Percentiles rank a stretch among this genome's conserved stretches.
phyloP scores from a whole-genome alignment of 2,888 invertebrate genomes.

The Disparrhopalites patrizii region DNA sequence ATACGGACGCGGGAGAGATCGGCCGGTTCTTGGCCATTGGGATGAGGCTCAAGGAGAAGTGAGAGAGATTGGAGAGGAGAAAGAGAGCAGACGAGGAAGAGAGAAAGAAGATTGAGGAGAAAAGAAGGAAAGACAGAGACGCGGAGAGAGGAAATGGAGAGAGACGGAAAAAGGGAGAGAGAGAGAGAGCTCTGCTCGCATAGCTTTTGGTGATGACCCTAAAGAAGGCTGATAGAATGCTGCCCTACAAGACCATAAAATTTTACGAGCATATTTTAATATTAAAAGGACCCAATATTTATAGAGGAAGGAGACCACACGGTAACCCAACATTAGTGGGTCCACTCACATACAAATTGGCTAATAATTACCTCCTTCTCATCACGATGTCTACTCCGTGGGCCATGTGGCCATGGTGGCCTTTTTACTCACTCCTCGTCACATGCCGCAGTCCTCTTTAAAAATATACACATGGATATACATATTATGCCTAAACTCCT shows the following conservation, averaged over 20 bases:
- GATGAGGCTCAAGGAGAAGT: not conserved
- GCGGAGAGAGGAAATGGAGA: too few species aligned
- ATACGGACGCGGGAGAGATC: too few species aligned
- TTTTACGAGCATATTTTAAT: conserved; percentile 48
- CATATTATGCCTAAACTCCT: too few species aligned
- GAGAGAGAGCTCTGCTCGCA: not conserved
- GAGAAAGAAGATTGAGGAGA: too few species aligned
- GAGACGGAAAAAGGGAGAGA: too few species aligned
- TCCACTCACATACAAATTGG: conserved; percentile 33
- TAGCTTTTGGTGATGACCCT: conserved; percentile 20
- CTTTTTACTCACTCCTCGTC: conserved; percentile 15
- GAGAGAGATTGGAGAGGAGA: conserved; percentile 2
- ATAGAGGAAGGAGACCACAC: conserved; percentile 35
- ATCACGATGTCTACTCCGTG: conserved; percentile 16
- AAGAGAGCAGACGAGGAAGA: too few species aligned
- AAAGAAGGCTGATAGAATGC: conserved; percentile 29
- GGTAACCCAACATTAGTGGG: conserved; percentile 34
- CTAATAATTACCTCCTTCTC: conserved; percentile 30
- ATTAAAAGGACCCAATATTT: conserved; percentile 35
- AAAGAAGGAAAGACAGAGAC: too few species aligned
- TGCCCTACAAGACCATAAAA: conserved; percentile 44
- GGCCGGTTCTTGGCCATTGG: too few species aligned
- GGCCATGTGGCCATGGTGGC: conserved; percentile 19
- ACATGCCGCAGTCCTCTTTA: too few species aligned
- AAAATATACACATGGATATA: too few species aligned